Percentiles rank a stretch among this genome's conserved stretches.
These are phyloP conservation scores for Mus minutoides DNA, from an alignment of 2,797 vertebrate genomes.

Conservation along the genomic window DNA sequence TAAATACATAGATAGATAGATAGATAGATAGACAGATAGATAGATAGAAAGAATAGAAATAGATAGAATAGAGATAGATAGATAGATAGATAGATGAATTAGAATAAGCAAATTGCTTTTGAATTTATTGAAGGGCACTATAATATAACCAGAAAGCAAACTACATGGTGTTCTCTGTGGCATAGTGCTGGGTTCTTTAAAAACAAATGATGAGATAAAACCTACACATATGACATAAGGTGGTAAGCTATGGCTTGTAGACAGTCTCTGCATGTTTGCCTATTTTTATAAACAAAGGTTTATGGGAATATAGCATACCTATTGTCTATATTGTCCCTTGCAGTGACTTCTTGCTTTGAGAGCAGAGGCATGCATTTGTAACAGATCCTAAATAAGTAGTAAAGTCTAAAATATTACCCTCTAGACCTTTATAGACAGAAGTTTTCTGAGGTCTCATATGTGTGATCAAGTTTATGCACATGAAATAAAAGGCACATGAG, in stretches of 20 bases:
- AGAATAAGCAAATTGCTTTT: background rate
- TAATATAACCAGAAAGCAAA: constrained; percentile 5
- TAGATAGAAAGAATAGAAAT: too few species aligned
- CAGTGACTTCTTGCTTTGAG: background rate
- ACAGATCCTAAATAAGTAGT: background rate
- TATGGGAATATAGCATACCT: background rate
- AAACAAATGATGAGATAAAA: constrained; percentile 29
- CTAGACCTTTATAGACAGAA: background rate
- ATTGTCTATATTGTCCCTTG: background rate
- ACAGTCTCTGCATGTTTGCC: background rate
- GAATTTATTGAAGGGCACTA: constrained; percentile 24
- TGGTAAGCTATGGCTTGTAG: background rate
- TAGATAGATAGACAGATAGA: background rate
- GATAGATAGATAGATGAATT: background rate
- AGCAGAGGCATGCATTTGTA: background rate
- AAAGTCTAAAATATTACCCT: background rate
- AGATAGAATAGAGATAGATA: background rate
- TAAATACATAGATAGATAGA: background rate
- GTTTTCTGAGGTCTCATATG: background rate
- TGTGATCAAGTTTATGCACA: background rate
- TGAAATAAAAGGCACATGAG: background rate
- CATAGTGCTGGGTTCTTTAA: background rate
- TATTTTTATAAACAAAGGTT: background rate
- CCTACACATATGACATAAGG: background rate
- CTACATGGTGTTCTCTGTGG: background rate